Percentiles rank a stretch among this genome's conserved stretches.
Conservation (phyloP, 2,888 invertebrate genomes). For the Cryptus viduatorius region DNA sequence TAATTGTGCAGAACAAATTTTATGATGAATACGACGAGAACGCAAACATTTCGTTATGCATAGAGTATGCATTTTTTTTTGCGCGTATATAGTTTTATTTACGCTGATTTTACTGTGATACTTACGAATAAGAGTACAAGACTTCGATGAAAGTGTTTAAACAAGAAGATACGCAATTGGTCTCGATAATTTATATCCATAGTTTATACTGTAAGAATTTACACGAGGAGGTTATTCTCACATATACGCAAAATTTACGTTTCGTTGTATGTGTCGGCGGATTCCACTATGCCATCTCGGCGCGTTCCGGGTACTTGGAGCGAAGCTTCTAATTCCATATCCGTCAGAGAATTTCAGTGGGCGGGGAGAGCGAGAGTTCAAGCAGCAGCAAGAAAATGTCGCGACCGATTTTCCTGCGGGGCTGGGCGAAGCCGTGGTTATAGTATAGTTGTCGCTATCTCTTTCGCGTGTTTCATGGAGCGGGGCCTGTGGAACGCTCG, state of each 20-base stretch:
- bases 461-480: conserved; percentile 5
- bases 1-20: background rate
- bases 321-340: conserved; percentile 53
- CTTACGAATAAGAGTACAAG: too few relatives aligned
- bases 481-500: conserved; percentile 29
- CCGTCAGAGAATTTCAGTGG: conserved; percentile 37
- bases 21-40: too few relatives aligned
- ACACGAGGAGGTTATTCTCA: conserved; percentile 1
- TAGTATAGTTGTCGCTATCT: conserved; percentile 3
- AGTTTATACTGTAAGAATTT: background rate
- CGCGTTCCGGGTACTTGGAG: background rate
- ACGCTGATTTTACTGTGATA: too few relatives aligned
- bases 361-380: conserved; percentile 15
- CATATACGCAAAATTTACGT: background rate
- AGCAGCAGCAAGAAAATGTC: conserved; percentile 55
- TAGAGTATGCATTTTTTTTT: too few relatives aligned
- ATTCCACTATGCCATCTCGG: background rate
- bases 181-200: background rate
- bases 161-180: background rate
- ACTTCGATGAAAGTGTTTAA: background rate
- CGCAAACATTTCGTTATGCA: too few relatives aligned
- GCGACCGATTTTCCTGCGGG: conserved; percentile 41
- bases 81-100: too few relatives aligned
- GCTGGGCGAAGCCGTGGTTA: background rate
- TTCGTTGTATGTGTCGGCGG: background rate